Conservation (phyloP, 2,797 vertebrate genomes). For the Sorex maritimensis region DNA sequence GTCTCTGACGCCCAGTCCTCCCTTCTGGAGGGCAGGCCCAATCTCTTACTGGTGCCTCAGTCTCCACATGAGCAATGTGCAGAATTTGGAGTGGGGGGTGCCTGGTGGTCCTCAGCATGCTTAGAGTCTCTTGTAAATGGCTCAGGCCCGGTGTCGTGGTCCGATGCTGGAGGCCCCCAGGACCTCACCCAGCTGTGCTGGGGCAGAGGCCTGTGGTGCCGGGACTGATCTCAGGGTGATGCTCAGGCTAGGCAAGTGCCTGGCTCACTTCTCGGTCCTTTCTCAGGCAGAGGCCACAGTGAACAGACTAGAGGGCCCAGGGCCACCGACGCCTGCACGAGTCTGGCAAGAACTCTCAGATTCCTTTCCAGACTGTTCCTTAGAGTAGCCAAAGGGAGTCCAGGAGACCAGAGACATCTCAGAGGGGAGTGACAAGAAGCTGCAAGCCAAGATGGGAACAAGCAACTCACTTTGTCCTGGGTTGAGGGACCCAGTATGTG, state of each 20-base stretch:
- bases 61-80: background rate
- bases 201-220: too few species aligned
- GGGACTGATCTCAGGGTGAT: too few species aligned
- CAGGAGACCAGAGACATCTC: background rate
- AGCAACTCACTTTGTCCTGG: background rate
- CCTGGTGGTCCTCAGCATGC: too few species aligned
- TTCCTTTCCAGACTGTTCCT: background rate
- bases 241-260: too few species aligned
- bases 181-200: too few species aligned
- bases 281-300: too few species aligned
- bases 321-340: too few species aligned
- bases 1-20: background rate
- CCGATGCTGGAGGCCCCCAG: too few species aligned
- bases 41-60: background rate
- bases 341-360: too few species aligned
- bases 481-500: background rate
- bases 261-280: background rate
- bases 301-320: too few species aligned
- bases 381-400: background rate
- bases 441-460: conserved; percentile 18
- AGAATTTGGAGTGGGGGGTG: background rate
- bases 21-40: background rate
- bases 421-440: conserved; percentile 44
- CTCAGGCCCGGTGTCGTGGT: too few species aligned
- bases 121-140: too few species aligned